Percentiles rank a stretch among this genome's conserved stretches.
Evolutionary conservation across 2,888 invertebrate genomes (phyloP).

Genomic region (Mongoloraphidia duomilia): DNA sequence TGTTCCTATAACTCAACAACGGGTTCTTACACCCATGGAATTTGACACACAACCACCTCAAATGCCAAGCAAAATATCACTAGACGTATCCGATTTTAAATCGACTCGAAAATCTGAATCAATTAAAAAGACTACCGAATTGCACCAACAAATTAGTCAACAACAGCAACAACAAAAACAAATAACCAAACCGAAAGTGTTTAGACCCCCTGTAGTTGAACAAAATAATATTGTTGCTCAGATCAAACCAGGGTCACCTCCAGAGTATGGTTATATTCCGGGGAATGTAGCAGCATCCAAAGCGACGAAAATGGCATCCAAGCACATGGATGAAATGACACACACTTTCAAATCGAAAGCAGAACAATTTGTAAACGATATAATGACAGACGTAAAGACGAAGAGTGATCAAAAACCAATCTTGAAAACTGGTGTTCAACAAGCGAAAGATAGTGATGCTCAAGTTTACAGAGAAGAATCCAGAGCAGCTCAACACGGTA

Average conservation of each 20-base stretch:
- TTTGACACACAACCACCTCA: constrained; percentile 40
- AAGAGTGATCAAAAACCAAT: constrained; percentile 30
- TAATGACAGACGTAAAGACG: constrained; percentile 43
- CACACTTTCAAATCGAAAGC: constrained; percentile 52
- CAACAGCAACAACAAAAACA: constrained; percentile 4
- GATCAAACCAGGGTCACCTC: constrained; percentile 41
- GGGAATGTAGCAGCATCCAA: constrained; percentile 25
- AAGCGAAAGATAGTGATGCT: constrained; percentile 36
- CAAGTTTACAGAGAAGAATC: constrained; percentile 56
- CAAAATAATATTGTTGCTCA: constrained; percentile 23
- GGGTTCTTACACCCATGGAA: constrained; percentile 44
- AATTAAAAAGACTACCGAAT: no score
- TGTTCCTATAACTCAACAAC: constrained; percentile 32
- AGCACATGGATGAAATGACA: constrained; percentile 51
- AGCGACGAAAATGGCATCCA: constrained; percentile 39
- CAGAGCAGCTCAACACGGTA: constrained; percentile 56
- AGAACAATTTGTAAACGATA: constrained; percentile 49
- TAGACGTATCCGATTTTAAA: no score
- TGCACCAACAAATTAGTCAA: no score
- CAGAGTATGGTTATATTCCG: constrained; percentile 40
- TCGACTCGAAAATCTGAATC: no score
- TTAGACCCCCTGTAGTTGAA: constrained; percentile 27
- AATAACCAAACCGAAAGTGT: background rate
- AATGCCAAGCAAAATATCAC: constrained; percentile 24
- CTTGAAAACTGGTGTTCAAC: constrained; percentile 30